Conservation (phyloP, 2,113 vertebrate genomes). For the Tupaia chinensis region DNA sequence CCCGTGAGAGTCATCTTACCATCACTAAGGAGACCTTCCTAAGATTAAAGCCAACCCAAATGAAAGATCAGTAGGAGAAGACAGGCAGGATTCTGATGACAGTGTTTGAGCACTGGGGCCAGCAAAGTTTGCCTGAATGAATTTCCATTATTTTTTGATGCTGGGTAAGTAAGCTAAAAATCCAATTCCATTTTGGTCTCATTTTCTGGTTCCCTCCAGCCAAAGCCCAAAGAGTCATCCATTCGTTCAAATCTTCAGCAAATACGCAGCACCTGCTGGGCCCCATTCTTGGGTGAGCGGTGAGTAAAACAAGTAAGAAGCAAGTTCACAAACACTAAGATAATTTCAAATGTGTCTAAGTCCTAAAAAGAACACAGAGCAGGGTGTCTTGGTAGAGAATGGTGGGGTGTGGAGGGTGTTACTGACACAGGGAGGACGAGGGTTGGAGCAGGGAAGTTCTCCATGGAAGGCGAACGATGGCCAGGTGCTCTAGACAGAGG, state of each 20-base stretch:
- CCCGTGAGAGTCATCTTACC: not conserved
- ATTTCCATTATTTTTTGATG: not conserved
- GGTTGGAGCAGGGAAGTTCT: not conserved
- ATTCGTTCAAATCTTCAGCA: not conserved
- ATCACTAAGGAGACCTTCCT: not conserved
- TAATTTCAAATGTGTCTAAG: not conserved
- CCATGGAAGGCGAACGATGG: not conserved
- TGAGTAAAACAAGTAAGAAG: not conserved
- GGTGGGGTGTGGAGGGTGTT: not conserved
- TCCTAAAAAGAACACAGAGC: not conserved
- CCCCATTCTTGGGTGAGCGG: not conserved
- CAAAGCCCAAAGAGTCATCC: not conserved
- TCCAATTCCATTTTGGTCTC: not conserved
- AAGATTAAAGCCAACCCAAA: not conserved
- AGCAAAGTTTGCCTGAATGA: not conserved
- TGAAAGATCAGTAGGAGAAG: not conserved
- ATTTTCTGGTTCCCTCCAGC: not conserved
- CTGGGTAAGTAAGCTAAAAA: not conserved
- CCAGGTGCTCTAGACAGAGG: not conserved
- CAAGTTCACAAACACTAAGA: not conserved
- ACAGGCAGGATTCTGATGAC: not conserved
- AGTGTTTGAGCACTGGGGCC: fast-evolving
- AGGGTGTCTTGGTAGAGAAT: fast-evolving
- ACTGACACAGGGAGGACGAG: not conserved
- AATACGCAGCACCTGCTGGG: not conserved